phyloP scores from a whole-genome alignment of 2,797 vertebrate species.

The Echiichthys vipera region DNA sequence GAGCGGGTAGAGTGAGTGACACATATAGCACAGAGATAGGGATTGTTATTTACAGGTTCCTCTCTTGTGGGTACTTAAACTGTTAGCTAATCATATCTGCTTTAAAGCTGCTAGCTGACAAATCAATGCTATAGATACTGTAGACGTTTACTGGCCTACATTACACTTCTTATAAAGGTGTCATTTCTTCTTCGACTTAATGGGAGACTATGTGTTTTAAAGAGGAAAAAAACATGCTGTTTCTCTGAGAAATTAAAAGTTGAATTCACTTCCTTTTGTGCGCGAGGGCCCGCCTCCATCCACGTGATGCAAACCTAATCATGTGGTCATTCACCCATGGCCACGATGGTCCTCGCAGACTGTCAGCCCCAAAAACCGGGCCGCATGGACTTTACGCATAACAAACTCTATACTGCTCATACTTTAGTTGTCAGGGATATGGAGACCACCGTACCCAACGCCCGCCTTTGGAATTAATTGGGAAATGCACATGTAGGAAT shows the following conservation, averaged over 20 bases:
- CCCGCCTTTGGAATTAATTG: too few species aligned
- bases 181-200: not conserved
- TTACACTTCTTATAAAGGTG: not conserved
- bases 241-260: not conserved
- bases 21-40: constrained; percentile 41
- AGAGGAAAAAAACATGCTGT: not conserved
- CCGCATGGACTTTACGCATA: too few species aligned
- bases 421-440: too few species aligned
- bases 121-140: not conserved
- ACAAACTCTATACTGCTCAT: too few species aligned
- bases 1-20: constrained; percentile 20
- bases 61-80: constrained; percentile 3
- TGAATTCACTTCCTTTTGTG: too few species aligned
- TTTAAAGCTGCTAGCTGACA: not conserved
- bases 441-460: too few species aligned
- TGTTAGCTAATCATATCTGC: constrained; percentile 20
- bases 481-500: too few species aligned
- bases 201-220: not conserved
- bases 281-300: too few species aligned
- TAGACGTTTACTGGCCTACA: not conserved
- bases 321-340: too few species aligned
- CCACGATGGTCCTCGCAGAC: too few species aligned
- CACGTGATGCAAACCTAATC: too few species aligned
- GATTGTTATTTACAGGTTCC: constrained; percentile 40
- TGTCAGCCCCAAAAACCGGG: too few species aligned